Conservation (phyloP, 2,113 vertebrate species). For the Anolis sagrei region DNA sequence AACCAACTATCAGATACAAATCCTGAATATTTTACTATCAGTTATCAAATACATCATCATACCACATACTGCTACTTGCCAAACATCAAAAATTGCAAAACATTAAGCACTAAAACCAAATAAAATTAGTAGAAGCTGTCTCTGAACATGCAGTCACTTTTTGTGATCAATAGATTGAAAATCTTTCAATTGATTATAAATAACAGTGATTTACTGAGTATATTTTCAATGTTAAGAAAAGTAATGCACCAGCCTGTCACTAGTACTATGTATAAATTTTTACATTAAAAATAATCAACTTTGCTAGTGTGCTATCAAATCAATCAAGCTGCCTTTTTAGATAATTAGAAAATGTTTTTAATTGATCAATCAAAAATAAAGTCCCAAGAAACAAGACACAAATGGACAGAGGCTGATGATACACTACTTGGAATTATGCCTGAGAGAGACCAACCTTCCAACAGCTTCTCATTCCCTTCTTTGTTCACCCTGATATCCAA, state of each 20-base stretch:
- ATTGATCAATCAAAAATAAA: background rate
- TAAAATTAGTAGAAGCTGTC: background rate
- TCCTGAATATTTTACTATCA: background rate
- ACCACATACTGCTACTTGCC: background rate
- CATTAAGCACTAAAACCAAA: background rate
- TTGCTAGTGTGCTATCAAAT: background rate
- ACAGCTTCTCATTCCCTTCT: slow-evolving; percentile 63
- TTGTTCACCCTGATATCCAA: slow-evolving; percentile 73
- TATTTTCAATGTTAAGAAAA: background rate
- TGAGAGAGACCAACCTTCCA: slow-evolving; percentile 63
- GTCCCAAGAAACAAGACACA: background rate
- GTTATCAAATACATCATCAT: background rate
- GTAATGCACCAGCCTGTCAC: background rate
- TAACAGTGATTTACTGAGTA: background rate
- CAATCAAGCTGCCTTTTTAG: background rate
- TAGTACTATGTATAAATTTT: background rate
- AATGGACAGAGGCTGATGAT: background rate
- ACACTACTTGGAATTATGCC: background rate
- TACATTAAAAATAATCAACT: background rate
- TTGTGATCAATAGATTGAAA: no score
- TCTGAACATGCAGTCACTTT: no score
- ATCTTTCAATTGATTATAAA: background rate
- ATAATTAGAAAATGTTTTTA: background rate
- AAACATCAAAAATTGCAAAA: background rate
- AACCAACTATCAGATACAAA: background rate